Evolutionary conservation across 1,140 invertebrate species (phyloP), one percentile per base, ranked within the genome.

Genomic region (Drosophila auraria): DNA sequence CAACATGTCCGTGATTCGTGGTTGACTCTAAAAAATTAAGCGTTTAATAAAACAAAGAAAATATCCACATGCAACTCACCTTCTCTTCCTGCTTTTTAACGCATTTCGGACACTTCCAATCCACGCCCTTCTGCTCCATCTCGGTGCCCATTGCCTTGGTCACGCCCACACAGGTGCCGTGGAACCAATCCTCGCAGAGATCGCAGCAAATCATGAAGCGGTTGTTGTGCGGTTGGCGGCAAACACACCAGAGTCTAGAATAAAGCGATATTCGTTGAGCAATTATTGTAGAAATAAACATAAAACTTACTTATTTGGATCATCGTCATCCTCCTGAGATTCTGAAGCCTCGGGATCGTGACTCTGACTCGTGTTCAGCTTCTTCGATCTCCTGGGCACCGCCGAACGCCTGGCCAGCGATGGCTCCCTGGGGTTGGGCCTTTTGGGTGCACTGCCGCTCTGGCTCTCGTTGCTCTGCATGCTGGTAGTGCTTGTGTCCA

Each of bases 131-230:
- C 51, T 96, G 94, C 93, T 99, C 98, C 97, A 99, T 98, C 93
- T 97, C 96, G 86, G 97, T 95, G 15, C 97, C 96, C 96, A 97
- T 97, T 2, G 95, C 95, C 94, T 98, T 98, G 15, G 97, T 98
- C 6, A 99, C 96, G 71, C 97, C 97, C 7, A 99, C 98, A 94
- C 98, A 99, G 86, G 97, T 97, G 8, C 98, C 98, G 93, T 99
- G 98, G 91, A 98, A 99, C 98, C 98, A 99, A 86, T 99, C 98
- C 92, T 98, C 97, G 93, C 98, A 99, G 2, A 95, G 95, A 93
- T 99, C 98, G 93, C 98, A 99, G 92, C 97, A 98, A 89, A 99
- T 99, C 98, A 99, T 99, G 93, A 99, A 99, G 36, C 98, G 95
- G 93, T 99, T 98, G 84, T 98, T 98, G 92, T 99, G 98, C 1